Base-by-base conservation (phyloP, 1,140 invertebrate genomes). In the Meloidogyne hapla region DNA sequence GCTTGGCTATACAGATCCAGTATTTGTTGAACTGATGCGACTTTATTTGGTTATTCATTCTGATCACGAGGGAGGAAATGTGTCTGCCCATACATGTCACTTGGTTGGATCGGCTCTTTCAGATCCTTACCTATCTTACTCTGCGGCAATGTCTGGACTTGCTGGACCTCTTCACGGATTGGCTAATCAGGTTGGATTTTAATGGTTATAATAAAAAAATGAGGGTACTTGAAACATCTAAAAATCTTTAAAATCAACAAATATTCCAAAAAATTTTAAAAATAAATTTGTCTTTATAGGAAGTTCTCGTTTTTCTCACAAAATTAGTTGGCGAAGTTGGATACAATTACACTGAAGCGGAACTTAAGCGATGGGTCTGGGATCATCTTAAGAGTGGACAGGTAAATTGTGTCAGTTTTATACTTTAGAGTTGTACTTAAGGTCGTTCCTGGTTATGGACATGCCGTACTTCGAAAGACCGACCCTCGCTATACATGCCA, bases 391-490 rank as follows among this genome's bases (percentile, higher is more conserved):
- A 96, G 89, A 92, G 92, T 64, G 95, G 95, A 80, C 82, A 82
- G 71, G 81, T 82, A 23, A 40, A 61, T 48, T 1, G 1, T 18
- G 6, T 0, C 9, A 15, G 0, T 23, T 67, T 72, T 25, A 72
- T 25, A 65, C 13, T n/a, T 64, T 64, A 5, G 26, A 40, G 4
- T 26, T 23, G n/a, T n/a, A n/a, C 62, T 70, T 9, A 71, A 90
- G 90, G 95, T 98, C 48, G 93, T 98, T 33, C 95, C 95, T 71
- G 95, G 95, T 28, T 98, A 96, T 87, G 95, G 95, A 10, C 95
- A 98, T 87, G 95, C 95, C 83, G 95, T 98, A 3, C 91, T 98
- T 18, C 91, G 95, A 74, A 96, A 96, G 89, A 98, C 95, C 78
- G 95, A 98, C 90, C 95, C 95, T 42, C 91, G 95, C 79, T 95